These are phyloP conservation scores for Notodromas monacha DNA, from an alignment of 2,888 invertebrate species.

Conservation along the genomic window DNA sequence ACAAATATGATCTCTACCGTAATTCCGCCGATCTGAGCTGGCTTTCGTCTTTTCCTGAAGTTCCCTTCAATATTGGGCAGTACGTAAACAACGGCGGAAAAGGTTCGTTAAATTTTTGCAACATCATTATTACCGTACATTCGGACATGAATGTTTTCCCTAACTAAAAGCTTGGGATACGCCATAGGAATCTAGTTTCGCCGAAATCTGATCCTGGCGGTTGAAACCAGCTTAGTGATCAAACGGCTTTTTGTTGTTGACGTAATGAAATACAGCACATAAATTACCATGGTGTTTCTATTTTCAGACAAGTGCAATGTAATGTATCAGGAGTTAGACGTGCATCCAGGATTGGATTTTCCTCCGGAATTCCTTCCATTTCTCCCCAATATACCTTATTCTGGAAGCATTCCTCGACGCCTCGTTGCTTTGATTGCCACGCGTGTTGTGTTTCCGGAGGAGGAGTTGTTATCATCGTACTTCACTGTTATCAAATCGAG, in stretches of 20 bases:
- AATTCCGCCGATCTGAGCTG: conserved; percentile 16
- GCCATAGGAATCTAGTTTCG: too few relatives aligned
- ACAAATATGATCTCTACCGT: too few relatives aligned
- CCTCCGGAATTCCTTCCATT: conserved; percentile 14
- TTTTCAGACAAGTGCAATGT: too few relatives aligned
- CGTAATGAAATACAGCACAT: too few relatives aligned
- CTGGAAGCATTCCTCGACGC: conserved; percentile 12
- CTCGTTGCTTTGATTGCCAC: conserved; percentile 17
- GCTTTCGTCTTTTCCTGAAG: conserved; percentile 14
- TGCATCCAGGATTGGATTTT: conserved; percentile 13
- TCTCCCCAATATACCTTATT: conserved; percentile 18
- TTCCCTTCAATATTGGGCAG: conserved; percentile 20
- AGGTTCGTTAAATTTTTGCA: too few relatives aligned
- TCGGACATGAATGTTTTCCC: too few relatives aligned
- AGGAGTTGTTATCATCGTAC: conserved; percentile 19
- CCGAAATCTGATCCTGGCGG: too few relatives aligned
- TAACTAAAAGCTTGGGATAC: too few relatives aligned
- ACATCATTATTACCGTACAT: too few relatives aligned
- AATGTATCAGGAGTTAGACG: conserved; percentile 18
- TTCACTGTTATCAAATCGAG: conserved; percentile 16
- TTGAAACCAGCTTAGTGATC: too few relatives aligned
- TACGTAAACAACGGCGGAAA: conserved; percentile 19
- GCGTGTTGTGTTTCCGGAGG: conserved; percentile 15
- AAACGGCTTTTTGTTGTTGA: too few relatives aligned
- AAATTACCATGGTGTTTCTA: too few relatives aligned